These are phyloP conservation scores for Tethea ocularis DNA, from an alignment of 2,888 invertebrate species.

Conservation along the genomic window DNA sequence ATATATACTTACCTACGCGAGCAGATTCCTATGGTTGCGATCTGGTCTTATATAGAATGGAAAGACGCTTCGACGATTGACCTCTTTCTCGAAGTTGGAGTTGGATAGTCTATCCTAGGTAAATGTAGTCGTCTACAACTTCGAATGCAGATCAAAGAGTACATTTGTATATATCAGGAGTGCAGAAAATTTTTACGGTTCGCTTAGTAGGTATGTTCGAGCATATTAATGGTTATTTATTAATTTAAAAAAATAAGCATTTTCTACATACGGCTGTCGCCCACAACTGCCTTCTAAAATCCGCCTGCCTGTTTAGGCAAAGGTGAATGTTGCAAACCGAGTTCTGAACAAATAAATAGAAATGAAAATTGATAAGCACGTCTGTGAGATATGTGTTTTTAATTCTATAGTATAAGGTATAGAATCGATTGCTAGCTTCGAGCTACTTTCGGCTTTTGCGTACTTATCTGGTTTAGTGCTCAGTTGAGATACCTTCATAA, in stretches of 20 bases:
- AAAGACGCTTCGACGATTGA: no score
- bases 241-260: slow-evolving; percentile 42
- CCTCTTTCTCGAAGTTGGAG: no score
- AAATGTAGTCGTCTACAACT: no score
- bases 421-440: slow-evolving; percentile 24
- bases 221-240: slow-evolving; percentile 10
- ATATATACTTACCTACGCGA: no score
- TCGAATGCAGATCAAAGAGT: no score
- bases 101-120: no score
- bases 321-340: slow-evolving; percentile 80
- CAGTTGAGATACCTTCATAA: slow-evolving; percentile 69
- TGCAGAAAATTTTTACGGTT: no score
- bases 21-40: no score
- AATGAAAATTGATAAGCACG: slow-evolving; percentile 25
- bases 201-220: no score
- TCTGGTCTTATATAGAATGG: no score
- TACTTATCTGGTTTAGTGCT: slow-evolving; percentile 56
- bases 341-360: slow-evolving; percentile 41
- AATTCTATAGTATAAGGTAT: slow-evolving; percentile 25
- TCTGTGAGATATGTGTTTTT: slow-evolving; percentile 5
- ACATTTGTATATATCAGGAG: no score
- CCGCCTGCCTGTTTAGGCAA: slow-evolving; percentile 81
- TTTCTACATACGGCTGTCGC: slow-evolving; percentile 60
- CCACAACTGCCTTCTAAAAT: slow-evolving; percentile 79
- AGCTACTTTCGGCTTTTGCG: slow-evolving; percentile 35